phyloP scores from a whole-genome alignment of 1,140 invertebrate genomes.

The Portunus trituberculatus region DNA sequence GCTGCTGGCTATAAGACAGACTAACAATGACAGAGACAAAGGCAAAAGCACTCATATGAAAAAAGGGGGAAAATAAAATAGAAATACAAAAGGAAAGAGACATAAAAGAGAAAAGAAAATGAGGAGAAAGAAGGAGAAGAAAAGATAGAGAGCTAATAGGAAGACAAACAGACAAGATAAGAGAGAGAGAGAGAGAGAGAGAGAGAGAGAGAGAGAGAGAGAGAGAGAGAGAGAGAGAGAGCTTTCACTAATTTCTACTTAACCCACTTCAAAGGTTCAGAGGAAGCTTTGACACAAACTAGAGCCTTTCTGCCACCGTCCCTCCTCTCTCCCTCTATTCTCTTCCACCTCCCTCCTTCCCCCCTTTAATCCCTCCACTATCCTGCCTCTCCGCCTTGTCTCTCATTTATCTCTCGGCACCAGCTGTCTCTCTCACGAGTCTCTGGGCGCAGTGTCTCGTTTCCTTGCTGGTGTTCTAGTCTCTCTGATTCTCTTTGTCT shows the following conservation, averaged over 20 bases:
- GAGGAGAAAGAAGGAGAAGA: no score
- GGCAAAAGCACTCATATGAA: no score
- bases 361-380: conserved; percentile 12
- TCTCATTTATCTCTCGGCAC: not conserved
- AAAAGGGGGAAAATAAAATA: no score
- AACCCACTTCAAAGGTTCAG: not conserved
- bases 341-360: not conserved
- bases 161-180: no score
- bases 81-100: no score
- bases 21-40: no score
- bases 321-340: not conserved
- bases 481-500: no score
- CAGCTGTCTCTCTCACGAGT: not conserved
- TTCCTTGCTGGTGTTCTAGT: not conserved
- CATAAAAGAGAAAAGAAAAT: no score
- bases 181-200: not conserved
- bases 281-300: not conserved
- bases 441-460: not conserved
- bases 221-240: not conserved
- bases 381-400: conserved; percentile 4
- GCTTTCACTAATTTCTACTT: conserved; percentile 1
- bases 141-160: no score
- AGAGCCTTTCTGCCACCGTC: not conserved
- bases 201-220: conserved; percentile 9
- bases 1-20: no score